Conservation (phyloP, 2,113 vertebrate species). For the Trogon melanurus region DNA sequence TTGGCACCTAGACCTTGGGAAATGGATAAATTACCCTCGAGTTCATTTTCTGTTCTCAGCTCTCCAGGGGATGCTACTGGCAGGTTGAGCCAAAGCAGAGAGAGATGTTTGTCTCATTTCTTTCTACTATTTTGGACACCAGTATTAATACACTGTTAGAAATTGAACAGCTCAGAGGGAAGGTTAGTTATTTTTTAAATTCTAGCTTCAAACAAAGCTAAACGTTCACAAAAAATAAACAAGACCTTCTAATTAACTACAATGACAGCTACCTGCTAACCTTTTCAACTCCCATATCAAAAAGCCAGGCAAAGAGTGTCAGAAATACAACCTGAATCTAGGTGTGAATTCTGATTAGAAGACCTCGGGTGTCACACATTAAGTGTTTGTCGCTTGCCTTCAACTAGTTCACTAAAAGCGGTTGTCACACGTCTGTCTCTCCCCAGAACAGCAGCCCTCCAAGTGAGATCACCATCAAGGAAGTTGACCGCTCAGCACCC, state of each 20-base stretch:
- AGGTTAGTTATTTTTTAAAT: not conserved
- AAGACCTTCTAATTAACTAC: not conserved
- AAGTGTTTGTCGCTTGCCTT: not conserved
- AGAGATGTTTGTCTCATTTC: not conserved
- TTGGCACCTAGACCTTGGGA: conserved; percentile 4
- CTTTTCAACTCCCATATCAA: not conserved
- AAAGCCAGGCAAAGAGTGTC: not conserved
- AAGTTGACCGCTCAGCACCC: not conserved
- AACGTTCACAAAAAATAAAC: not conserved
- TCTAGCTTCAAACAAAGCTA: not conserved
- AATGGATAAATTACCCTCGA: conserved; percentile 34
- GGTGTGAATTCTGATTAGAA: not conserved
- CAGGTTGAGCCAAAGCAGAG: conserved; percentile 3
- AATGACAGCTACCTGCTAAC: not conserved
- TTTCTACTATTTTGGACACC: not conserved
- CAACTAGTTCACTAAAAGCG: not conserved
- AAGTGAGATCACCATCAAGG: not conserved
- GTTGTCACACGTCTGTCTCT: not conserved
- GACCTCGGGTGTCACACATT: not conserved
- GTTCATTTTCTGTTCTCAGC: not conserved
- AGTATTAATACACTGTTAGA: not conserved
- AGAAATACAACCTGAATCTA: not conserved
- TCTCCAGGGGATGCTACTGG: not conserved
- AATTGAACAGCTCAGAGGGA: not conserved
- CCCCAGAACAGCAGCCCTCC: not conserved